phyloP scores from a whole-genome alignment of 30 jellyfish, hydroid and myxozoan species.

The Mastigias papua region DNA sequence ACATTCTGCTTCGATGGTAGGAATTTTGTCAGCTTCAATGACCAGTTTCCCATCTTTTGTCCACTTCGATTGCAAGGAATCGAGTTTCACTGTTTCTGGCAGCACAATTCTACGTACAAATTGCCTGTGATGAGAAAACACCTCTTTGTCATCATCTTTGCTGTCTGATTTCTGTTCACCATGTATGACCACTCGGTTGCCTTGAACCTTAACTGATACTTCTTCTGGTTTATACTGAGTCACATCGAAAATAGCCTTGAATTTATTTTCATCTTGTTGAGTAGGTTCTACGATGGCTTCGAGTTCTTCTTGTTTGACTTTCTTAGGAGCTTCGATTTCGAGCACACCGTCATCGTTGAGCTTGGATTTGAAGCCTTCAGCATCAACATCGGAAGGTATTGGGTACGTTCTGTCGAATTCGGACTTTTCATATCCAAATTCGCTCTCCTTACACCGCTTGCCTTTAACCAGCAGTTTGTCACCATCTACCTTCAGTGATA shows the following conservation, averaged over 20 bases:
- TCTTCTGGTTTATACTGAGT: conserved; percentile 73
- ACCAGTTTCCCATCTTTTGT: conserved; percentile 61
- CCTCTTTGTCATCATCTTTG: conserved; percentile 55
- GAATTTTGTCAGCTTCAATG: conserved; percentile 65
- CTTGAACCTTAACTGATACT: conserved; percentile 71
- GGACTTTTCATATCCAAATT: conserved; percentile 71
- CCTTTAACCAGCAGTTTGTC: conserved; percentile 63
- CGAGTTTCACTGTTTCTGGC: conserved; percentile 63
- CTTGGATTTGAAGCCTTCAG: conserved; percentile 56
- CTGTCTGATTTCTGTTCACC: conserved; percentile 67
- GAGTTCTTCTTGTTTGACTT: background rate
- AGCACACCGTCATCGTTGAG: conserved; percentile 67
- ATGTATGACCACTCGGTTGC: conserved; percentile 25
- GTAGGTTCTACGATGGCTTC: background rate
- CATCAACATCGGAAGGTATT: conserved; percentile 74
- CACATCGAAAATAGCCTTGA: conserved; percentile 54
- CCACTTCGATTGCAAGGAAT: conserved; percentile 40
- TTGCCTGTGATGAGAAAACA: conserved; percentile 58
- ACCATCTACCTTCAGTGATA: conserved; percentile 50
- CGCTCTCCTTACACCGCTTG: conserved; percentile 72
- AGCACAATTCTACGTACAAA: conserved; percentile 44
- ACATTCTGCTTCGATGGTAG: conserved; percentile 39
- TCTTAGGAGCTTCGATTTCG: conserved; percentile 52
- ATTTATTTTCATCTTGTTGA: conserved; percentile 44
- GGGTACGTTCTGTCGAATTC: conserved; percentile 75